Conservation (phyloP, 2,888 invertebrate genomes). For the Campoplex nolae region DNA sequence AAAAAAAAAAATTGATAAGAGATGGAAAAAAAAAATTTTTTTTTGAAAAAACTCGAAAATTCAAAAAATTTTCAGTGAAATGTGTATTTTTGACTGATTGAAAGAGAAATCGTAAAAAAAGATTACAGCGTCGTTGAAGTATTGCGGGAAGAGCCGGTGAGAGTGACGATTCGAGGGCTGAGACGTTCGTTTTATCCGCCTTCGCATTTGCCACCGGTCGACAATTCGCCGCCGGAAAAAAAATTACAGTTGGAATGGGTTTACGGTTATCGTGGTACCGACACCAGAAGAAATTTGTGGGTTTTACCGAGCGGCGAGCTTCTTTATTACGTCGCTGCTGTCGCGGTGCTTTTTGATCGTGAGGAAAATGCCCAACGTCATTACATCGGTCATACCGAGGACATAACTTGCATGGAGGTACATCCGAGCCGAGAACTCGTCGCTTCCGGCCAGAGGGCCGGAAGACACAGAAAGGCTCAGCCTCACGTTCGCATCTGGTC, state of each 20-base stretch:
- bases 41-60: no score
- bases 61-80: neutral
- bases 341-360: constrained; percentile 94
- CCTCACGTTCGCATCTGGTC: constrained; percentile 97
- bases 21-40: neutral
- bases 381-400: constrained; percentile 96
- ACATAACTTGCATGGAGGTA: constrained; percentile 92
- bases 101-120: constrained; percentile 75
- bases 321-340: constrained; percentile 96
- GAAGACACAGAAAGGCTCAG: constrained; percentile 93
- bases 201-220: constrained; percentile 93
- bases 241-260: constrained; percentile 97
- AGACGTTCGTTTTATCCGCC: constrained; percentile 95
- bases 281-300: constrained; percentile 95
- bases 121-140: constrained; percentile 94
- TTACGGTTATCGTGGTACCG: constrained; percentile 97
- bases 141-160: constrained; percentile 93
- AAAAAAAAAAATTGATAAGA: no score
- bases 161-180: constrained; percentile 93
- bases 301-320: constrained; percentile 97
- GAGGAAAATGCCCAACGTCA: constrained; percentile 95
- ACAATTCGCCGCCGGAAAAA: constrained; percentile 95
- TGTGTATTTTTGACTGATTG: neutral
- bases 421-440: constrained; percentile 95
- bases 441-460: constrained; percentile 95